phyloP scores from a whole-genome alignment of 2,113 vertebrate genomes.

The Macquaria ambigua region DNA sequence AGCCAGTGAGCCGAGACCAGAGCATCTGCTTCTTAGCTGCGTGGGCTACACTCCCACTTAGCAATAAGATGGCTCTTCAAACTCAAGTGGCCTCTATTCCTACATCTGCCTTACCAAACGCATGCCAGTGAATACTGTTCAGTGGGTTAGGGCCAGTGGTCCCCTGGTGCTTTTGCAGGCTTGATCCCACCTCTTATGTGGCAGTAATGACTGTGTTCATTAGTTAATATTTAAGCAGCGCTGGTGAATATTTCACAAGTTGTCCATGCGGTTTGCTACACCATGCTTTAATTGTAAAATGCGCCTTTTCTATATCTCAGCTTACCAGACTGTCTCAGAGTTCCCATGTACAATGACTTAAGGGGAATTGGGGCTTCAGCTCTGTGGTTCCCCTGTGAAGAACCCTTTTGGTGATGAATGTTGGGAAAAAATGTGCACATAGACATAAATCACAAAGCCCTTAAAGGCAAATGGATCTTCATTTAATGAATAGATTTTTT shows the following conservation, averaged over 20 bases:
- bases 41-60: conserved; percentile 31
- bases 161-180: conserved; percentile 1
- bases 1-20: conserved; percentile 35
- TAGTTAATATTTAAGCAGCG: conserved; percentile 68
- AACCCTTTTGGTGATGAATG: conserved; percentile 52
- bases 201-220: conserved; percentile 49
- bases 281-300: conserved; percentile 60
- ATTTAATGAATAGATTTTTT: conserved; percentile 30
- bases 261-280: conserved; percentile 55
- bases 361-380: conserved; percentile 61
- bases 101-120: conserved; percentile 19
- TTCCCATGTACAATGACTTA: conserved; percentile 66
- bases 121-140: conserved; percentile 47
- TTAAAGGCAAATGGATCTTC: conserved; percentile 25
- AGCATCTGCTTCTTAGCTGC: conserved; percentile 48
- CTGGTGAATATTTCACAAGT: conserved; percentile 65
- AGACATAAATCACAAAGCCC: conserved; percentile 40
- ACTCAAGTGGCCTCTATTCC: conserved; percentile 45
- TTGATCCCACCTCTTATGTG: conserved; percentile 35
- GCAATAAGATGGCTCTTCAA: conserved; percentile 50
- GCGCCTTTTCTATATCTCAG: conserved; percentile 62
- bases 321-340: conserved; percentile 46
- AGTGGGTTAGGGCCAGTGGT: conserved; percentile 33
- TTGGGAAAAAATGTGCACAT: conserved; percentile 47
- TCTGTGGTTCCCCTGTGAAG: conserved; percentile 41